Evolutionary conservation across 2,888 invertebrate species (phyloP).

Genomic region (Deilephila porcellus): DNA sequence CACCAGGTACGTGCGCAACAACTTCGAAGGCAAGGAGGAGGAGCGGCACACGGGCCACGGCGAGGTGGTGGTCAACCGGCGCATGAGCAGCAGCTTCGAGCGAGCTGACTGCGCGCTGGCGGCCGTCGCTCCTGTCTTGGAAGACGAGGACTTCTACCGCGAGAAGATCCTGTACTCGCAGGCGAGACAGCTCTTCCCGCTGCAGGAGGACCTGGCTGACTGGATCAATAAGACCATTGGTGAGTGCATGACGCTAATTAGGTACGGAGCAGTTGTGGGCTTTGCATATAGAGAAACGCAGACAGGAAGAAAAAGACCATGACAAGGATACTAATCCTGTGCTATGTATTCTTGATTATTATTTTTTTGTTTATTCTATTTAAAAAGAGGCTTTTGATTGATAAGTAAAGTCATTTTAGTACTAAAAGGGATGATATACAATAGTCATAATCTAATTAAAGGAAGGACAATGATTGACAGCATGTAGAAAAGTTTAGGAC

Average conservation of each 20-base stretch:
- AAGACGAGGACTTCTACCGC: conserved; percentile 88
- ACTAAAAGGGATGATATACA: no score
- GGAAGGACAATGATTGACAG: no score
- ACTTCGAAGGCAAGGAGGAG: conserved; percentile 48
- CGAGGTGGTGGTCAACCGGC: conserved; percentile 76
- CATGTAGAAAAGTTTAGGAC: no score
- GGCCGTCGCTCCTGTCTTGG: conserved; percentile 78
- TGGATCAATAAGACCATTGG: conserved; percentile 95
- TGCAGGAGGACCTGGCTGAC: conserved; percentile 94
- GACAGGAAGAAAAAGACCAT: no score
- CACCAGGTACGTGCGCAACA: conserved; percentile 38
- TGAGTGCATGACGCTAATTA: conserved; percentile 71
- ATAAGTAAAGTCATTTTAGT: no score
- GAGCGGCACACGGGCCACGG: conserved; percentile 71
- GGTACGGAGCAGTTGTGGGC: no score
- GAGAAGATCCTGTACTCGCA: conserved; percentile 91
- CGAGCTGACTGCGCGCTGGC: conserved; percentile 81
- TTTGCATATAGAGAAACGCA: neutral
- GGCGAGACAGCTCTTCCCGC: conserved; percentile 90
- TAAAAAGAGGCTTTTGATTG: no score
- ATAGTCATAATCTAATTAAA: no score
- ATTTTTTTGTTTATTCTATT: no score
- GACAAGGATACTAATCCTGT: no score
- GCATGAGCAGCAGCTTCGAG: conserved; percentile 78
- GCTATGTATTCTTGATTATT: no score